Conservation (phyloP, 1,140 invertebrate genomes). For the Hylaeus volcanicus region DNA sequence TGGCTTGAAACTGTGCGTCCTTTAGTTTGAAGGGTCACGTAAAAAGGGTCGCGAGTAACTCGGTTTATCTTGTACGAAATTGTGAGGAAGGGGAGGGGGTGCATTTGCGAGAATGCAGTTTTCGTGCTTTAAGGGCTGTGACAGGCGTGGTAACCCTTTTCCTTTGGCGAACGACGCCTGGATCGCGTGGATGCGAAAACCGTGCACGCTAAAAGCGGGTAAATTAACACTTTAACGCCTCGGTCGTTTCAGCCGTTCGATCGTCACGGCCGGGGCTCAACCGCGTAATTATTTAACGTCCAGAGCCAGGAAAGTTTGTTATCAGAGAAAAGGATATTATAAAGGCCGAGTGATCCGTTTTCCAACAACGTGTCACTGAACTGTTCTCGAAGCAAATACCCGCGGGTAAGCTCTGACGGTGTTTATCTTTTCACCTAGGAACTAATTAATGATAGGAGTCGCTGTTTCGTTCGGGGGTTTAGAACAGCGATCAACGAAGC, state of each 20-base stretch:
- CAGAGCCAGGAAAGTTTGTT: background rate
- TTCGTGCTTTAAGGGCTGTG: conserved; percentile 19
- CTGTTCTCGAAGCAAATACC: too few relatives aligned
- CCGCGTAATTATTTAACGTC: background rate
- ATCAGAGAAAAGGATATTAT: background rate
- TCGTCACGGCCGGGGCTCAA: too few relatives aligned
- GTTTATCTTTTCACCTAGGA: too few relatives aligned
- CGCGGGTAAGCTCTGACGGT: too few relatives aligned
- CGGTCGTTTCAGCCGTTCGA: background rate
- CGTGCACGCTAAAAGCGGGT: background rate
- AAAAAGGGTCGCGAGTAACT: conserved; percentile 24
- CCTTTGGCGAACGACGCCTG: background rate
- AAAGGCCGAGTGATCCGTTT: too few relatives aligned
- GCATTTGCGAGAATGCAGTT: conserved; percentile 42
- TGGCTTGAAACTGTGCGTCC: background rate
- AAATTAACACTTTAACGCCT: background rate
- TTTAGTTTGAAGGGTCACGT: conserved; percentile 3
- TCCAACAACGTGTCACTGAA: too few relatives aligned
- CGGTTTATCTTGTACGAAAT: conserved; percentile 25
- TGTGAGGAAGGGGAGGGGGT: background rate
- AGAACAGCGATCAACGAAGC: too few relatives aligned
- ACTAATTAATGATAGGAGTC: too few relatives aligned
- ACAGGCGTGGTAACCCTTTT: conserved; percentile 27
- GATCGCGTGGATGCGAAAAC: background rate
- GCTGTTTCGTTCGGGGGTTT: too few relatives aligned